Evolutionary conservation across 2,888 invertebrate genomes (phyloP).

Genomic region (Linnaemya tessellans): DNA sequence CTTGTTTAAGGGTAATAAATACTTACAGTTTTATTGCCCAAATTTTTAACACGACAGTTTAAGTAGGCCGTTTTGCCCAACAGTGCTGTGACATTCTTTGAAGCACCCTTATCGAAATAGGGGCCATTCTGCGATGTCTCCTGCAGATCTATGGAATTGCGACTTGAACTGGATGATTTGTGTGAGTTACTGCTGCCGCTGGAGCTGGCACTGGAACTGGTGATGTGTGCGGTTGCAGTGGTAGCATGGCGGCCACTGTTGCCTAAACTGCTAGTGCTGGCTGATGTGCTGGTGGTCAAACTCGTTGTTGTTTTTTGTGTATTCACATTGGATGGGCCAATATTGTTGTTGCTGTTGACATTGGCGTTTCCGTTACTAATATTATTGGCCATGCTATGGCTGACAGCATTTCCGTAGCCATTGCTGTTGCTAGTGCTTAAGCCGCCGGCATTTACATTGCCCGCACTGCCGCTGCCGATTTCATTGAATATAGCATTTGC

Average conservation of each 20-base stretch:
- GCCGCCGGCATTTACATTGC: slow-evolving; percentile 71
- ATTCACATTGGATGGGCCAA: slow-evolving; percentile 48
- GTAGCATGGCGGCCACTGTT: slow-evolving; percentile 49
- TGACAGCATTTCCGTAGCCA: slow-evolving; percentile 64
- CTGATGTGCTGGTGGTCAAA: slow-evolving; percentile 54
- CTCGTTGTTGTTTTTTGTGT: slow-evolving; percentile 58
- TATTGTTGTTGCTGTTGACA: slow-evolving; percentile 58
- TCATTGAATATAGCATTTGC: slow-evolving; percentile 78
- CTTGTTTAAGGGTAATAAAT: background rate
- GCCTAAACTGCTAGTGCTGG: slow-evolving; percentile 51
- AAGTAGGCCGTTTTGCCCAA: slow-evolving; percentile 95
- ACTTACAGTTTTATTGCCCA: slow-evolving; percentile 95
- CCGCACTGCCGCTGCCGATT: slow-evolving; percentile 62
- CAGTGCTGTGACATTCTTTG: slow-evolving; percentile 91
- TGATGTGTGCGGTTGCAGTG: slow-evolving; percentile 64
- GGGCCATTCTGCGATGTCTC: slow-evolving; percentile 87
- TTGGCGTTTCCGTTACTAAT: slow-evolving; percentile 73
- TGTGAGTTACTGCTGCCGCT: slow-evolving; percentile 52
- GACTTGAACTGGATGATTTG: slow-evolving; percentile 74
- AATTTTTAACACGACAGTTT: slow-evolving; percentile 94
- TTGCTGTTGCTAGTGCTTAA: slow-evolving; percentile 23
- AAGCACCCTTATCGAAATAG: slow-evolving; percentile 89
- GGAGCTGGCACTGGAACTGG: slow-evolving; percentile 33
- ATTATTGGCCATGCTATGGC: slow-evolving; percentile 69
- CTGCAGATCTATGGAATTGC: slow-evolving; percentile 80